Evolutionary conservation across 2,888 invertebrate genomes (phyloP).

Genomic region (Tachystola acroxantha): DNA sequence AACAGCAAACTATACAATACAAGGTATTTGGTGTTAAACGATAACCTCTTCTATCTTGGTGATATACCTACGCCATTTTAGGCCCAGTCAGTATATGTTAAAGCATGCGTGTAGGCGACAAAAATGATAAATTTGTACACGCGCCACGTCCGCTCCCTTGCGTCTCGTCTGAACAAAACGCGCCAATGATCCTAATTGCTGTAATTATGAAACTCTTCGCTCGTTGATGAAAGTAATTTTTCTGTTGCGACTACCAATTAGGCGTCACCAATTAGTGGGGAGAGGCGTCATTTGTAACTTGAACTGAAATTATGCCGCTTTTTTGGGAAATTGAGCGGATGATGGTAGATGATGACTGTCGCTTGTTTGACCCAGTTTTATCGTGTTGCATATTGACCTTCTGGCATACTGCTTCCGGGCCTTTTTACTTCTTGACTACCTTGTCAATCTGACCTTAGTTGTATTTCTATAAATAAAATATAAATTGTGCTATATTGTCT

Average conservation of each 20-base stretch:
- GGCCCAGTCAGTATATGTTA: slow-evolving; percentile 27
- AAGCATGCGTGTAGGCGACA: slow-evolving; percentile 32
- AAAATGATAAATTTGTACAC: slow-evolving; percentile 58
- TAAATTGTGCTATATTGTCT: too few species aligned
- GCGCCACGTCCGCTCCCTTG: slow-evolving; percentile 50
- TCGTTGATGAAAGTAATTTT: slow-evolving; percentile 72
- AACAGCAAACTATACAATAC: too few species aligned
- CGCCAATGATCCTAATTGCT: slow-evolving; percentile 60
- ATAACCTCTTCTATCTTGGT: too few species aligned
- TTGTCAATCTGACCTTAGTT: too few species aligned
- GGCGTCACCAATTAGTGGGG: slow-evolving; percentile 59
- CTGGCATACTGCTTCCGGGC: too few species aligned
- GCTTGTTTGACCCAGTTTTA: too few species aligned
- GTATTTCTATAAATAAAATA: too few species aligned
- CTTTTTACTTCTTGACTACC: too few species aligned
- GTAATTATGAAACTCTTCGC: slow-evolving; percentile 72
- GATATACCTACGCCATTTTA: slow-evolving; percentile 13
- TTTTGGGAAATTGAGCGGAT: background rate
- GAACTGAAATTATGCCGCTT: slow-evolving; percentile 37
- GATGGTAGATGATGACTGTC: background rate
- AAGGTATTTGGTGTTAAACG: too few species aligned
- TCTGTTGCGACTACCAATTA: slow-evolving; percentile 69
- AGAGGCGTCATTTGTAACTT: slow-evolving; percentile 55
- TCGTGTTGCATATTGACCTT: too few species aligned
- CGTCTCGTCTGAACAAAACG: slow-evolving; percentile 52